Evolutionary conservation across 1,140 invertebrate genomes (phyloP).

Genomic region (Sinella curviseta): DNA sequence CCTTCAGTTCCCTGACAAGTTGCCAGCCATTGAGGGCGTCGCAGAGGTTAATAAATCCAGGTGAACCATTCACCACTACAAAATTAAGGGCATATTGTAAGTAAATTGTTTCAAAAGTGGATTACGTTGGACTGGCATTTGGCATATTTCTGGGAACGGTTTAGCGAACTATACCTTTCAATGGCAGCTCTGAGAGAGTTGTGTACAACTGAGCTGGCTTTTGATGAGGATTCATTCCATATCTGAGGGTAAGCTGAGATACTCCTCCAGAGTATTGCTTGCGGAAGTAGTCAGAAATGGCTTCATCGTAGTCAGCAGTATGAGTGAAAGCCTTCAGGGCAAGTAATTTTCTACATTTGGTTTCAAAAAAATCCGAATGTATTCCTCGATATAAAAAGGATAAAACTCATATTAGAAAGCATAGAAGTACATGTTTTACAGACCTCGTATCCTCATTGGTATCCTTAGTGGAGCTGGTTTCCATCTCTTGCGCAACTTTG

Average conservation of each 20-base stretch:
- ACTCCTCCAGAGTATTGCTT: conserved; percentile 77
- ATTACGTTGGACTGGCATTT: neutral
- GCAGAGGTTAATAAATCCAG: conserved; percentile 95
- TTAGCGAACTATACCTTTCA: no score
- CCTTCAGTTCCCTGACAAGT: conserved; percentile 83
- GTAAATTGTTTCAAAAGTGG: neutral
- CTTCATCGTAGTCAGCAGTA: conserved; percentile 89
- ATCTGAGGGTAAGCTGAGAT: conserved; percentile 81
- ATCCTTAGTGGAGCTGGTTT: conserved; percentile 61
- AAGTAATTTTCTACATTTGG: conserved; percentile 65
- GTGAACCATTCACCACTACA: conserved; percentile 87
- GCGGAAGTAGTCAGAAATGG: conserved; percentile 94
- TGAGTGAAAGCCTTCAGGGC: conserved; percentile 94
- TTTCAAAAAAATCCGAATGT: conserved; percentile 42
- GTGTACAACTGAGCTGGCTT: conserved; percentile 93
- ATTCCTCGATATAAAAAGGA: neutral
- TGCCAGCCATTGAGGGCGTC: conserved; percentile 98
- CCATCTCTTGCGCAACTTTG: conserved; percentile 71
- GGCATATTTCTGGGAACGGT: no score
- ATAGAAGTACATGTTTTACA: no score
- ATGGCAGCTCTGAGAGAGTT: conserved; percentile 74
- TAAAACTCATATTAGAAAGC: neutral
- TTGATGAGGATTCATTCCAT: conserved; percentile 98
- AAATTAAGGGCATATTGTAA: neutral
- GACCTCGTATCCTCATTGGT: conserved; percentile 75